Evolutionary conservation across 2,113 vertebrate species (phyloP), one percentile per base, ranked within the genome.

Genomic region (Elgaria multicarinata): DNA sequence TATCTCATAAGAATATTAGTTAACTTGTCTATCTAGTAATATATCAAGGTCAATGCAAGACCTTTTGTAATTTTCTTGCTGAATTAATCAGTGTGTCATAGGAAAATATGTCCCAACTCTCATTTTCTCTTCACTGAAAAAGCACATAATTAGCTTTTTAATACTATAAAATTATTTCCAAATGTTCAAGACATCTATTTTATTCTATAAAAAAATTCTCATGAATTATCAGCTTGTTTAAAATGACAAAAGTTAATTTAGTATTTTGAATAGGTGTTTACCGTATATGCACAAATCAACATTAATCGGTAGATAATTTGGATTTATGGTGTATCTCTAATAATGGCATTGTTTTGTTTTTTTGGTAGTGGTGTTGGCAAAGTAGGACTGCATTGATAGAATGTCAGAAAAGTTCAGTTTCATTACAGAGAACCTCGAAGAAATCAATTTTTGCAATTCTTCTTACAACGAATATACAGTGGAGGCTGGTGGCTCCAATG

Each of bases 271-370:
- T 53, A 84, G 28, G 9, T 66, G 33, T 77, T 87, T 87, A 87
- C 67, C 33, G n/a, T 33, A 85, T 64, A 62, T 20, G 8, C 22
- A 20, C 66, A 72, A 88, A 87, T 76, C 24, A 83, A 71, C 36
- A 66, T 88, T 83, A 89, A 66, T 62, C 66, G 64, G 55, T 64
- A 75, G 71, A 83, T 89, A 74, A 89, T 75, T 83, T 83, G 87
- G 50, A 88, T 89, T 89, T 83, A 83, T 64, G 71, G 77, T 83
- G 50, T 50, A 75, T 83, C 69, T 64, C 16, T 66, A 28, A 42
- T 66, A 62, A 81, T 24, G 67, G 33, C 44, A 28, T 82, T 26
- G 28, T 26, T 85, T 44, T 67, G 28, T n/a, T 75, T 46, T 66
- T 66, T 69, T 39, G 53, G 24, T 75, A 58, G 44, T 53, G 14